A percentile compares a stretch with the other conserved stretches of the same genome.
Evolutionary conservation across 2,888 invertebrate species (phyloP).

Genomic region (Amphimallon solstitiale): DNA sequence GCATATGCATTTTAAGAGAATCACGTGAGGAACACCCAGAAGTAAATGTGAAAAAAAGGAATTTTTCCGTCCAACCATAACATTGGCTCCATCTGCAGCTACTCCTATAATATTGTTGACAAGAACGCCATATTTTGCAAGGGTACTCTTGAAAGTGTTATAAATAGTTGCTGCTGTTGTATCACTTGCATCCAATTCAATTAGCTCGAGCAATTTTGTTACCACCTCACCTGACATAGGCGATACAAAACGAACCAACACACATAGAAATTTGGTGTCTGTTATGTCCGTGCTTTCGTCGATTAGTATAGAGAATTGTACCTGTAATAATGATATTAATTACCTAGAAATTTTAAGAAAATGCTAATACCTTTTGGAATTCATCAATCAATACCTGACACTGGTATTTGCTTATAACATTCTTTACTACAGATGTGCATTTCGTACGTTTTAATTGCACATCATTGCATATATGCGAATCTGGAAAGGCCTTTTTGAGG

Average conservation of each 20-base stretch:
- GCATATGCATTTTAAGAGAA: constrained; percentile 43
- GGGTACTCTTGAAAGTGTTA: constrained; percentile 8
- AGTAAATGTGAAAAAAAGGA: constrained; percentile 41
- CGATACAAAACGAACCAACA: constrained; percentile 28
- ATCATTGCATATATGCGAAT: constrained; percentile 32
- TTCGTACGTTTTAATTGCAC: constrained; percentile 36
- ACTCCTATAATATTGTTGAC: constrained; percentile 6
- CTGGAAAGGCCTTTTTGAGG: constrained; percentile 37
- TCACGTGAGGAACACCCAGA: constrained; percentile 32
- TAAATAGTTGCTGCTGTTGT: constrained; percentile 6
- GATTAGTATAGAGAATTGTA: constrained; percentile 25
- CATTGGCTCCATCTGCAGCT: constrained; percentile 43
- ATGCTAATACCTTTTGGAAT: constrained; percentile 37
- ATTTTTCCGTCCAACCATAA: constrained; percentile 45
- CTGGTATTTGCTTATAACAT: constrained; percentile 38
- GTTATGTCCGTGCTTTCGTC: constrained; percentile 39
- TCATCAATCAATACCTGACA: constrained; percentile 21
- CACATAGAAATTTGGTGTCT: constrained; percentile 40
- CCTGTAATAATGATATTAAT: not conserved
- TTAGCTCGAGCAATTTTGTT: constrained; percentile 33
- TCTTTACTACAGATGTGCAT: constrained; percentile 40
- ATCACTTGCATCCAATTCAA: not conserved
- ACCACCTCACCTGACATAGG: constrained; percentile 4
- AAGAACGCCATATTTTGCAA: constrained; percentile 22
- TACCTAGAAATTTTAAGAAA: not conserved